Evolutionary conservation across 2,888 invertebrate genomes (phyloP).

Genomic region (Temnothorax rugatulus): DNA sequence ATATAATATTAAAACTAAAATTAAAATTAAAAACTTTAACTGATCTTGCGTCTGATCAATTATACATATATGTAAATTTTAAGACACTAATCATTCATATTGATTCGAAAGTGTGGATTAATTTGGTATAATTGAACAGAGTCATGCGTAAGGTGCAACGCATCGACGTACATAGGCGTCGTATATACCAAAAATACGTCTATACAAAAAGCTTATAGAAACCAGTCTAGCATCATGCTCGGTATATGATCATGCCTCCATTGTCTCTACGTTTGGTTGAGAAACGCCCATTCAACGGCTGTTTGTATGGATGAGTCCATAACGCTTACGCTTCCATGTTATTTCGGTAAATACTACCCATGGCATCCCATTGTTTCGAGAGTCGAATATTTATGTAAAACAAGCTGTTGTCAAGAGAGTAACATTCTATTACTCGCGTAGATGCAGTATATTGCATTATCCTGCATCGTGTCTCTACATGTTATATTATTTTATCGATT

Average conservation of each 20-base stretch:
- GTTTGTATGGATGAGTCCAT: slow-evolving; percentile 54
- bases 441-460: slow-evolving; percentile 28
- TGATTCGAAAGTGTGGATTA: neutral
- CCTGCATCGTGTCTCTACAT: neutral
- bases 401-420: slow-evolving; percentile 45
- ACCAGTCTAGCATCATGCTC: slow-evolving; percentile 41
- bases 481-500: slow-evolving; percentile 46
- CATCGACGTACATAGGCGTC: neutral
- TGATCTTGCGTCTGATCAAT: neutral
- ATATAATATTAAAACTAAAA: neutral
- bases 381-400: slow-evolving; percentile 63
- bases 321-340: slow-evolving; percentile 56
- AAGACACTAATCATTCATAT: neutral
- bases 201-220: slow-evolving; percentile 42
- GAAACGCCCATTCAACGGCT: slow-evolving; percentile 55
- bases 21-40: neutral
- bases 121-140: neutral
- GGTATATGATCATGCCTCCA: slow-evolving; percentile 51
- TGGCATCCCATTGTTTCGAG: slow-evolving; percentile 56
- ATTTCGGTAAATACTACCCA: slow-evolving; percentile 62
- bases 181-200: slow-evolving; percentile 6
- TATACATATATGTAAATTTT: neutral
- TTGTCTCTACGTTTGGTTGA: slow-evolving; percentile 59
- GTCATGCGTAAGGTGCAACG: neutral
- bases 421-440: slow-evolving; percentile 43